Percentiles rank a stretch among this genome's conserved stretches.
phyloP scores from a whole-genome alignment of 2,113 vertebrate genomes.

The Pollimyrus isidori region DNA sequence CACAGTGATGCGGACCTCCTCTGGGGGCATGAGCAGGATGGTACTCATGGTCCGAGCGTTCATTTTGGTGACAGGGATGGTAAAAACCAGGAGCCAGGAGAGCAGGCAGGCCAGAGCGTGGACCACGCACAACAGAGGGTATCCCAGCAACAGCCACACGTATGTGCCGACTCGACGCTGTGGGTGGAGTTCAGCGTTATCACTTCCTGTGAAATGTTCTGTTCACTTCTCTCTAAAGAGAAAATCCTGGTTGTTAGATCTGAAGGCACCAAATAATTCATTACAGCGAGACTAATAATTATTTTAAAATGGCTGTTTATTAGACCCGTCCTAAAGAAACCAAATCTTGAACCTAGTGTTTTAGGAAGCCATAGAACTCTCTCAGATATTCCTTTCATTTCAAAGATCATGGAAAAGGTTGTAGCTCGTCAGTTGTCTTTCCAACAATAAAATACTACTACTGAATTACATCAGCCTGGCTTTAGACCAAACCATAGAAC shows the following conservation, averaged over 20 bases:
- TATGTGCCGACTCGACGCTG: slow-evolving; percentile 46
- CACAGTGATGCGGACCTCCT: slow-evolving; percentile 42
- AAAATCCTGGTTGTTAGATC: background rate
- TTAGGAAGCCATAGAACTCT: too few relatives aligned
- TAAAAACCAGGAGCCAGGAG: slow-evolving; percentile 65
- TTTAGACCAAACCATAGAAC: too few relatives aligned
- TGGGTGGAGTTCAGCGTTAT: background rate
- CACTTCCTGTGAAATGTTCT: background rate
- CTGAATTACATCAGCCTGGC: too few relatives aligned
- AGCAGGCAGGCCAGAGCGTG: slow-evolving; percentile 62
- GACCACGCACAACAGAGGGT: slow-evolving; percentile 51
- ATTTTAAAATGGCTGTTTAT: too few relatives aligned
- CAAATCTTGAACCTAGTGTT: too few relatives aligned
- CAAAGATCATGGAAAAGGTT: too few relatives aligned
- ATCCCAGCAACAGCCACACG: slow-evolving; percentile 63
- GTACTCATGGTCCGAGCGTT: slow-evolving; percentile 46
- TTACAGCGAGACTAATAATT: background rate
- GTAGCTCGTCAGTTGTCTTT: too few relatives aligned
- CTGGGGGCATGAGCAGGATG: slow-evolving; percentile 60
- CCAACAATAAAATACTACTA: too few relatives aligned
- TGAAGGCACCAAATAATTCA: background rate
- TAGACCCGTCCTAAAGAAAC: too few relatives aligned
- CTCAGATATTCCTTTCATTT: too few relatives aligned
- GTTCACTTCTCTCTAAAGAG: background rate
- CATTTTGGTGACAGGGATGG: slow-evolving; percentile 68